Base-by-base conservation (phyloP, 2,888 invertebrate species). In the Xiphydria camelus region DNA sequence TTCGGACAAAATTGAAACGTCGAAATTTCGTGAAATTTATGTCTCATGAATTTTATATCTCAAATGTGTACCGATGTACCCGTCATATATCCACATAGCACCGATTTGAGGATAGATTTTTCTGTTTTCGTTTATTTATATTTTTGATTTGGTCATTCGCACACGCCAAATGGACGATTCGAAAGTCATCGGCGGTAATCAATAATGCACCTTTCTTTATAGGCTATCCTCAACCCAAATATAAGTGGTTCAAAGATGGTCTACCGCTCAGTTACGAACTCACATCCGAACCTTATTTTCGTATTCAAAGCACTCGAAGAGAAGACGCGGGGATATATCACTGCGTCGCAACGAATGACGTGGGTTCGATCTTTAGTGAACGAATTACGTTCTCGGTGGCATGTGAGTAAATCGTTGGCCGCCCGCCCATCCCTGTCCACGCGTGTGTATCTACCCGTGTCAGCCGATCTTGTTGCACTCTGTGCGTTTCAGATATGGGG, bases 151-250 rank as follows among this genome's bases (percentile, higher is more conserved):
- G n/a, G n/a, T n/a, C n/a, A n/a, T n/a, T n/a, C n/a, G n/a, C n/a
- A n/a, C n/a, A n/a, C n/a, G n/a, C n/a, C n/a, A n/a, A n/a, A n/a
- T n/a, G n/a, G n/a, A n/a, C n/a, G n/a, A n/a, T n/a, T n/a, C n/a
- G n/a, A n/a, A n/a, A n/a, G n/a, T n/a, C n/a, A n/a, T n/a, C n/a
- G n/a, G n/a, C n/a, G n/a, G n/a, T n/a, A n/a, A n/a, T 42, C 33
- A 48, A 48, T 42, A 29, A 51, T 51, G 45, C n/a, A 12, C 15
- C 7, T 9, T 29, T 4, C 61, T 49, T 80, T 80, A 4, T 80
- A 92, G 93, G 93, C 62, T 87, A 88, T 75, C 96, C 95, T n/a
- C 88, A 89, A 67, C 94, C 94, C 23, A 87, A 88, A 77, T 95
- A 94, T 78, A 85, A 88, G 70, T 96, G 95, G 95, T 79, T 92